Base-by-base conservation (phyloP, 2,888 invertebrate species). In the Hyposoter dolosus region DNA sequence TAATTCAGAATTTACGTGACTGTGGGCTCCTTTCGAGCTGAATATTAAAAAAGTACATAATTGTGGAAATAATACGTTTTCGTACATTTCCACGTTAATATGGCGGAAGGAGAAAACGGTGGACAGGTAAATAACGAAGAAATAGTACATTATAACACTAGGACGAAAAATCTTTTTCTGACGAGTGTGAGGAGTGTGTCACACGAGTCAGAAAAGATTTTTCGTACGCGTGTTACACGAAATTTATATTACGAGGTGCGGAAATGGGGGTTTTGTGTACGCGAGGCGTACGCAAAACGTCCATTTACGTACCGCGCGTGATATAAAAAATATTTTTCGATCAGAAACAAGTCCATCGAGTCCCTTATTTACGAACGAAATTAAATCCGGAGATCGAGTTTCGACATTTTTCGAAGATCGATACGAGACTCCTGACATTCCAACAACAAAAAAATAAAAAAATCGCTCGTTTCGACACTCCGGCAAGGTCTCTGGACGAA, bases 1-100 rank as follows among this genome's bases (percentile, higher is more conserved):
- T 53, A 28, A 43, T 63, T 28, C n/a, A 9, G 45, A 69, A 69
- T 69, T 15, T 7, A 28, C 72, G 40, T 72, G 50, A 71, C 32
- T 23, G 28, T 15, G n/a, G 28, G 40, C 53, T 2, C 35, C 10
- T 50, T 50, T 10, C 32, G 19, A n/a, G 35, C 35, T 15, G 23
- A 45, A 19, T 17, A 47, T 47, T 28, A 6, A 45, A 45, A 45
- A 19, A 45, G 17, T 69, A 45, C 28, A 40, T 69, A 45, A 28
- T 15, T 1, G 60, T 15, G 15, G 12, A 28, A n/a, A 5, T 23
- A 23, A 68, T 12, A 69, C 15, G 23, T 68, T 12, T 15, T 6
- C 45, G n/a, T 17, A 19, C 12, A 45, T 68, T 15, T 23, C 23
- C 23, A 4, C 4, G 17, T 19, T 10, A 28, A 28, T 45, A 47